These are phyloP conservation scores for Rhopalosiphum nymphaeae DNA, from an alignment of 2,888 invertebrate genomes.

Conservation along the genomic window DNA sequence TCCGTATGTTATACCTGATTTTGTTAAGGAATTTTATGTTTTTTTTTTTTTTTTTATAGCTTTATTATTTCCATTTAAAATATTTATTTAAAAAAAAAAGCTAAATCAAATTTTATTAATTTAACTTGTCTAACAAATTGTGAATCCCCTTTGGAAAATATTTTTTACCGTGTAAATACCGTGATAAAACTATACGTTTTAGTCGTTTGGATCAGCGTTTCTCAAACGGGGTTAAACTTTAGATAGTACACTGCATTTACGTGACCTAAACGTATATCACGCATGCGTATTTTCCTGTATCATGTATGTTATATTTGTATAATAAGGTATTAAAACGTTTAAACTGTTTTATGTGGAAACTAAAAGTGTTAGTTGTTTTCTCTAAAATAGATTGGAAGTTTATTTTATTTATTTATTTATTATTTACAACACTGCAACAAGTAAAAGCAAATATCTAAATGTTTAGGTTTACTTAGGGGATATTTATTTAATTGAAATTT, in stretches of 20 bases:
- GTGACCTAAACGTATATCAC: neutral
- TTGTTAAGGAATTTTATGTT: neutral
- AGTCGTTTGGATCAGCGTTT: neutral
- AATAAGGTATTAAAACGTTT: neutral
- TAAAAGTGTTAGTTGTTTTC: neutral
- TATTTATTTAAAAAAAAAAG: neutral
- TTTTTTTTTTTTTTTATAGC: too few relatives aligned
- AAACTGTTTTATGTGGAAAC: neutral
- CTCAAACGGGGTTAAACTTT: neutral
- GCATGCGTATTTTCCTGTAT: neutral
- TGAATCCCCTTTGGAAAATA: neutral
- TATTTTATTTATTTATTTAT: too few relatives aligned
- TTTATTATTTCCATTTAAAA: neutral
- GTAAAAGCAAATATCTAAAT: neutral
- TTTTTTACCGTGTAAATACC: neutral
- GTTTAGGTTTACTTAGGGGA: neutral
- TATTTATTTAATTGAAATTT: neutral
- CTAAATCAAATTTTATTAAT: constrained; percentile 1
- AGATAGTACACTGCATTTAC: neutral
- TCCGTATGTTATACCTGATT: neutral
- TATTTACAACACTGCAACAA: neutral
- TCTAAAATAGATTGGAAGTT: neutral
- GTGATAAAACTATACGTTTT: neutral
- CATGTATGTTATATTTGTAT: neutral
- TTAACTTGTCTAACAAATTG: neutral